These are phyloP conservation scores for Scrobipalpa atriplicella DNA, from an alignment of 2,888 invertebrate species.

Conservation along the genomic window DNA sequence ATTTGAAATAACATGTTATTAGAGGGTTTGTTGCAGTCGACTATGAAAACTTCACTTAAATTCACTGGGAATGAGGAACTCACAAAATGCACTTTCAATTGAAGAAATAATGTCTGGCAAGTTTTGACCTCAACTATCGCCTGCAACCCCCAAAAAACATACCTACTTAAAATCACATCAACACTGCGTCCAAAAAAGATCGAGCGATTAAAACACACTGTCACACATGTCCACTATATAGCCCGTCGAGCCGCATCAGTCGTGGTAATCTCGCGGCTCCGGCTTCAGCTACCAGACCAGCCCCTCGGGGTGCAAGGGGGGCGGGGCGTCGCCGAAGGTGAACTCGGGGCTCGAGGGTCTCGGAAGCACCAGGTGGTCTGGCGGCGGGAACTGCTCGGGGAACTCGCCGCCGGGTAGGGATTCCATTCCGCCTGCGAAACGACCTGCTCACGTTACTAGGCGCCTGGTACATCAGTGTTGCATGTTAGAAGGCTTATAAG, in stretches of 20 bases:
- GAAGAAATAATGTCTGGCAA: neutral
- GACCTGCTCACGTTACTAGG: constrained; percentile 86
- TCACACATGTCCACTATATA: constrained; percentile 67
- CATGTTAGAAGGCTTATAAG: neutral
- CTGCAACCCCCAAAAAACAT: constrained; percentile 26
- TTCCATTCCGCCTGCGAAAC: constrained; percentile 89
- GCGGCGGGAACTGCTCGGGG: constrained; percentile 83
- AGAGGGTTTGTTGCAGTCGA: neutral
- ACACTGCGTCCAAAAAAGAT: constrained; percentile 43
- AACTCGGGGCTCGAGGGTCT: constrained; percentile 90
- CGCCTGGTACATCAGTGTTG: constrained; percentile 18
- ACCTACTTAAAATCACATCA: constrained; percentile 49
- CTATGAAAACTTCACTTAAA: neutral
- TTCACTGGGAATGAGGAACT: neutral
- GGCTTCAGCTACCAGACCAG: constrained; percentile 83
- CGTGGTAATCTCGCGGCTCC: constrained; percentile 83
- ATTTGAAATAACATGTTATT: neutral
- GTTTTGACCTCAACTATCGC: neutral
- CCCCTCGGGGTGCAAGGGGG: constrained; percentile 77
- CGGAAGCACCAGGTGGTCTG: constrained; percentile 86
- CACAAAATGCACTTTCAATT: neutral
- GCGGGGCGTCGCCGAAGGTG: constrained; percentile 82
- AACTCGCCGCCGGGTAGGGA: constrained; percentile 75
- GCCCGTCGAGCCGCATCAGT: constrained; percentile 81
- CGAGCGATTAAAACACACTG: constrained; percentile 28